A percentile compares a stretch with the other conserved stretches of the same genome.
Conservation (phyloP, 2,797 vertebrate species). For the Parauchenoglanis ngamensis region DNA sequence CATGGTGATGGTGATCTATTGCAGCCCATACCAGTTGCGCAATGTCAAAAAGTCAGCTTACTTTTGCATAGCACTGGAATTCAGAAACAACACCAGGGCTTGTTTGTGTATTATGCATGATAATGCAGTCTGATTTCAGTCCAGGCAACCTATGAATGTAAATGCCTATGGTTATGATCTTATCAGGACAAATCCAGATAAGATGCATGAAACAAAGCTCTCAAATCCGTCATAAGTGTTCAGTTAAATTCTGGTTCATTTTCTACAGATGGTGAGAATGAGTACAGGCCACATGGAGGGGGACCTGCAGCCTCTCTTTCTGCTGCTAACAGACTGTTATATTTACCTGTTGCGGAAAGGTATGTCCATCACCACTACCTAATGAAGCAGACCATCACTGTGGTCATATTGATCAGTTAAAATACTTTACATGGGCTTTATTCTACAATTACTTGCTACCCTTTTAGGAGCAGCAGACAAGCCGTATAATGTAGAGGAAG, state of each 20-base stretch:
- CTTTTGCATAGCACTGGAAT: neutral
- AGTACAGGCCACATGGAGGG: conserved; percentile 98
- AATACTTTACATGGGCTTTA: neutral
- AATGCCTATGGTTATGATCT: neutral
- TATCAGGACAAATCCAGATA: neutral
- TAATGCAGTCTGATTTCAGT: neutral
- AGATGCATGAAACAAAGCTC: neutral
- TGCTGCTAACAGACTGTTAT: conserved; percentile 94
- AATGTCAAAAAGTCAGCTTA: neutral
- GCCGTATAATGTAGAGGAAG: conserved; percentile 94
- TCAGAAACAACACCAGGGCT: neutral
- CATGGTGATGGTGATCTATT: neutral
- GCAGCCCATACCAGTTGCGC: neutral
- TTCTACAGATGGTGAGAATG: conserved; percentile 91
- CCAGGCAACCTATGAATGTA: neutral
- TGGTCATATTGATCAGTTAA: neutral
- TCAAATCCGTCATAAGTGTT: neutral
- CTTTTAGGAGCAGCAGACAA: conserved; percentile 93
- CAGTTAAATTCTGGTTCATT: neutral
- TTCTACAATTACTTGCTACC: neutral
- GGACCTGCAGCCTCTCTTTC: conserved; percentile 90
- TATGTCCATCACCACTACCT: conserved; percentile 57
- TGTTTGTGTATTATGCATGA: neutral
- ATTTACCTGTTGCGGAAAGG: conserved; percentile 96
- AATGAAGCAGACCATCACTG: neutral